A percentile compares a stretch with the other conserved stretches of the same genome.
Evolutionary conservation across 2,888 invertebrate species (phyloP).

Genomic region (Cephonodes hylas): DNA sequence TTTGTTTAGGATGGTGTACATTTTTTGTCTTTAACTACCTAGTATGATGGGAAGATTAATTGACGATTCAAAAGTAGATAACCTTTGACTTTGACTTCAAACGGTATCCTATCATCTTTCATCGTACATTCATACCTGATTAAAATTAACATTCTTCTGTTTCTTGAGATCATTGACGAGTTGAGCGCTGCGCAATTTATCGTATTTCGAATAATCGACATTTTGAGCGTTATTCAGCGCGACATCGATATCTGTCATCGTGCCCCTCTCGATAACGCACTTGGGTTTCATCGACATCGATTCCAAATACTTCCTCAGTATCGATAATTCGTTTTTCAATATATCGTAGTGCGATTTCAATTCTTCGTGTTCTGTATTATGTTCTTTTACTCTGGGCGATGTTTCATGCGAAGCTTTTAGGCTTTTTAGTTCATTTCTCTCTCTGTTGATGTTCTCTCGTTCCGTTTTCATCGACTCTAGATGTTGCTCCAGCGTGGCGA

Average conservation of each 20-base stretch:
- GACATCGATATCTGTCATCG: constrained; percentile 44
- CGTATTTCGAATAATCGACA: constrained; percentile 27
- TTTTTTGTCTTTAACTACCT: too few relatives aligned
- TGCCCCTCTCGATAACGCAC: constrained; percentile 49
- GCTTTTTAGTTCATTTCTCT: constrained; percentile 39
- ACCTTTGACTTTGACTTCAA: too few relatives aligned
- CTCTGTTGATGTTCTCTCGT: constrained; percentile 51
- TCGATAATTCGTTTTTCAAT: constrained; percentile 50
- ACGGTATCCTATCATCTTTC: too few relatives aligned
- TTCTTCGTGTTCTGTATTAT: constrained; percentile 35
- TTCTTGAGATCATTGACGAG: constrained; percentile 68
- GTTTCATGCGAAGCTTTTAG: constrained; percentile 12
- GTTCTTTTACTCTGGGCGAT: constrained; percentile 18
- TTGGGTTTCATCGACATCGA: constrained; percentile 39
- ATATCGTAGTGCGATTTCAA: constrained; percentile 46
- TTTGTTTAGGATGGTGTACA: too few relatives aligned
- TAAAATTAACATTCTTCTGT: constrained; percentile 65
- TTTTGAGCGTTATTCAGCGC: constrained; percentile 52
- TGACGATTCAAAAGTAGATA: too few relatives aligned
- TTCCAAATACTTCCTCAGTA: constrained; percentile 52
- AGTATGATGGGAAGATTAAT: too few relatives aligned
- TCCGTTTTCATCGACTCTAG: constrained; percentile 57
- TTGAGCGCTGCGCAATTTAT: constrained; percentile 44
- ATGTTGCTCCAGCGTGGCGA: constrained; percentile 50
- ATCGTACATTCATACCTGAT: constrained; percentile 52